phyloP scores from a whole-genome alignment of 2,888 invertebrate genomes.

The Steinernema carpocapsae region DNA sequence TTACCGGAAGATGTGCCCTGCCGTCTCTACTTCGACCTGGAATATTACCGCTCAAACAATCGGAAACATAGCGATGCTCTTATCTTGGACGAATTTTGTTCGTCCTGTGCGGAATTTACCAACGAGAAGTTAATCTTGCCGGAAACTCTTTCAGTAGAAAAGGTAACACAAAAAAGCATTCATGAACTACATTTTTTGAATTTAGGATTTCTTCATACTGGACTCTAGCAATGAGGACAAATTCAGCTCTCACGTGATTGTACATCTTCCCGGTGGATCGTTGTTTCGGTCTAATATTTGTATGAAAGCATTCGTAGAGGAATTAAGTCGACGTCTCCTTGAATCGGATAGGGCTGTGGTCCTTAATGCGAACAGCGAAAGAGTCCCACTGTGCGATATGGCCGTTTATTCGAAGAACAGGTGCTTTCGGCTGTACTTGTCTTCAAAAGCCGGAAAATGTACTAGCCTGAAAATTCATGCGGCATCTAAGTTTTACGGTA shows the following conservation, averaged over 20 bases:
- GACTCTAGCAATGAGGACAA: conserved; percentile 53
- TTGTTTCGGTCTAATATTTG: conserved; percentile 36
- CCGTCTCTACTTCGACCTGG: conserved; percentile 59
- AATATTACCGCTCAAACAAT: conserved; percentile 47
- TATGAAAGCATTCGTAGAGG: conserved; percentile 35
- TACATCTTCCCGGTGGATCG: conserved; percentile 46
- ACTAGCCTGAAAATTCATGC: conserved; percentile 42
- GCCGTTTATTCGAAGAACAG: conserved; percentile 54
- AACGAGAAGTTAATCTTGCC: conserved; percentile 36
- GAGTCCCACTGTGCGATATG: conserved; percentile 42
- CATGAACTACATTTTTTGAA: background rate
- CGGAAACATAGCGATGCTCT: conserved; percentile 36
- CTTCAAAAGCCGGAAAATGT: conserved; percentile 54
- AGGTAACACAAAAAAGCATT: conserved; percentile 9
- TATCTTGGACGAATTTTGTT: conserved; percentile 42
- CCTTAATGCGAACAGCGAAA: conserved; percentile 25
- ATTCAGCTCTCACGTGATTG: conserved; percentile 53
- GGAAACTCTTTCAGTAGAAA: conserved; percentile 26
- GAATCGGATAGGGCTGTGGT: conserved; percentile 39
- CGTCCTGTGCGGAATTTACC: conserved; percentile 36
- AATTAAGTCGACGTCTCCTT: conserved; percentile 33
- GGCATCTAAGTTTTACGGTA: conserved; percentile 54
- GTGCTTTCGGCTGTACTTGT: conserved; percentile 52
- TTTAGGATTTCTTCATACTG: conserved; percentile 49
- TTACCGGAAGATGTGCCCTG: conserved; percentile 56